Base-by-base conservation (phyloP, 2,113 vertebrate genomes). In the Calyptomena viridis region DNA sequence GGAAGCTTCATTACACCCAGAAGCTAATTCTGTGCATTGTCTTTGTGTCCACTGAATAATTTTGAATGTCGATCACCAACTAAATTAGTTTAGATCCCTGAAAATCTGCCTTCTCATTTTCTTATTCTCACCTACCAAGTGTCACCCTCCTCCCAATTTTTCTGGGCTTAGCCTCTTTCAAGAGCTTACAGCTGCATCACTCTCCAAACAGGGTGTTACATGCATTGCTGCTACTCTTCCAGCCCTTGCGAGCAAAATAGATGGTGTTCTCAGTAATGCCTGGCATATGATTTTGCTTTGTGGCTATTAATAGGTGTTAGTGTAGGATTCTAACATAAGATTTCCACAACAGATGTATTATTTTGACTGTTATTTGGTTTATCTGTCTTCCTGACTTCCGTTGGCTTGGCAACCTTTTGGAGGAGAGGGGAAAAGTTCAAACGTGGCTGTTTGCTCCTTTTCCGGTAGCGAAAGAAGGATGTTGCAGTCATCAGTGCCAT, bases 401-500 rank as follows among this genome's bases (percentile, higher is more conserved):
- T 88, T 92, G 82, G 68, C 56, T 88, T 90, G 85, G 50, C 85
- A 95, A 0, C 39, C 60, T 86, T 86, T 81, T 53, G 22, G 28
- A 64, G 60, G 55, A 88, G 44, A 80, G 78, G 35, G 74, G 33
- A 71, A 22, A 73, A 90, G 84, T 87, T 88, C 75, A 63, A 47
- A 40, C 6, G 2, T 47, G 3, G 1, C 35, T 74, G 6, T 90
- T 89, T 39, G 24, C 16, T 80, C n/a, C n/a, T 76, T 84, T 78
- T 69, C 30, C 50, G 77, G 19, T 42, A 22, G 63, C 5, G 3
- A 79, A 14, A 13, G 35, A 67, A 59, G 62, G 82, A 64, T 0
- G 0, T n/a, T 68, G 53, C 55, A 62, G 40, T 30, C 31, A 7
- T 58, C 0, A 0, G 55, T 90, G 33, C 47, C 22, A 3, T 88